These are phyloP conservation scores for Pachliopta kotzebuea DNA, from an alignment of 2,888 invertebrate species.

Conservation along the genomic window DNA sequence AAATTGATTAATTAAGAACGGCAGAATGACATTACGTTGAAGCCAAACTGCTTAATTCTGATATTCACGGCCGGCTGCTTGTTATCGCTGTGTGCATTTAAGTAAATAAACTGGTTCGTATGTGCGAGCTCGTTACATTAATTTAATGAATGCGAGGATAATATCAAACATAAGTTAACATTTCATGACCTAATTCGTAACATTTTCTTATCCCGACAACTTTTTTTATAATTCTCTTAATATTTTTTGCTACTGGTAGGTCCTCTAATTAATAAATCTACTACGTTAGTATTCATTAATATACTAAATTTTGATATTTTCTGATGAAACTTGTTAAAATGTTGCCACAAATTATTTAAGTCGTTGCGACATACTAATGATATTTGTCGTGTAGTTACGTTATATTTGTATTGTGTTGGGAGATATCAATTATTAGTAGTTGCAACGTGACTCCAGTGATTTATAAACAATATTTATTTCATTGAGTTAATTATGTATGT, in stretches of 20 bases:
- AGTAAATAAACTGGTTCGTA: conserved; percentile 33
- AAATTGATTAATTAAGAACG: conserved; percentile 27
- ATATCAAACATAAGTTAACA: conserved; percentile 40
- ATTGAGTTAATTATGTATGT: conserved; percentile 49
- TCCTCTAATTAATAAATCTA: too few relatives aligned
- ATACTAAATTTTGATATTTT: too few relatives aligned
- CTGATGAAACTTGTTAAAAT: background rate
- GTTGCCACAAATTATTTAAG: background rate
- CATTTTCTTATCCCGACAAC: conserved; percentile 38
- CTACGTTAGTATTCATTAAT: too few relatives aligned
- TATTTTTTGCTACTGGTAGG: too few relatives aligned
- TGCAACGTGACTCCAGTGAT: conserved; percentile 44
- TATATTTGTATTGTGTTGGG: conserved; percentile 29
- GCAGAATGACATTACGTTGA: conserved; percentile 22
- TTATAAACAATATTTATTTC: conserved; percentile 44
- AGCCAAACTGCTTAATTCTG: conserved; percentile 37
- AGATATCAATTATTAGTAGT: conserved; percentile 36
- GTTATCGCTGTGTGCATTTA: conserved; percentile 40
- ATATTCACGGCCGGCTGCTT: conserved; percentile 45
- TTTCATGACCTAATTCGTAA: conserved; percentile 47
- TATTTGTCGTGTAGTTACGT: conserved; percentile 20
- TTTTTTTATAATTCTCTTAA: too few relatives aligned
- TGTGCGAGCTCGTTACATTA: conserved; percentile 34
- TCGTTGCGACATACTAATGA: background rate
- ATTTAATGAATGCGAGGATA: conserved; percentile 39